These are phyloP conservation scores for Sinelater perroti DNA, from an alignment of 2,888 invertebrate genomes.

Conservation along the genomic window DNA sequence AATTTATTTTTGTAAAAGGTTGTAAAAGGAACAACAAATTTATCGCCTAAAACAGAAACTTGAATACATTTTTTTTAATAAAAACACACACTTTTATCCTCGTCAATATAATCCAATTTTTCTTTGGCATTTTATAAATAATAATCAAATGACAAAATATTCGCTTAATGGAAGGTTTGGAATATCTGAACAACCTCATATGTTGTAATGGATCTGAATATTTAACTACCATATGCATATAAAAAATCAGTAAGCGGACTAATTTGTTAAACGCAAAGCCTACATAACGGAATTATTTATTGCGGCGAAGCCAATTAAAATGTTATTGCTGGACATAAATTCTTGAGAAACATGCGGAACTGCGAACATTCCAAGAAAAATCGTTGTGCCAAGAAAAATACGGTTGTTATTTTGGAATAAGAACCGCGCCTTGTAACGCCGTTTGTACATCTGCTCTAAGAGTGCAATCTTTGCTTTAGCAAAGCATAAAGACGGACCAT, in stretches of 20 bases:
- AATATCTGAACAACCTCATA: constrained; percentile 9
- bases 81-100: too few species aligned
- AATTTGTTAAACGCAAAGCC: constrained; percentile 17
- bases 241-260: constrained; percentile 9
- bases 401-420: constrained; percentile 4
- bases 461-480: too few species aligned
- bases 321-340: constrained; percentile 10
- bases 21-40: too few species aligned
- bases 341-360: constrained; percentile 7
- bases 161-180: constrained; percentile 10
- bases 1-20: too few species aligned
- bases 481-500: too few species aligned
- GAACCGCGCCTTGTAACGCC: too few species aligned
- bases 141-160: constrained; percentile 12
- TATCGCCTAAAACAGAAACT: too few species aligned
- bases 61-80: too few species aligned
- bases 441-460: too few species aligned
- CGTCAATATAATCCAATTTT: too few species aligned
- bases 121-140: constrained; percentile 9
- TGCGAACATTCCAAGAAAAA: not conserved
- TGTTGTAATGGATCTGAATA: constrained; percentile 1
- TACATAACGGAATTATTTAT: constrained; percentile 4
- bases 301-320: constrained; percentile 11
- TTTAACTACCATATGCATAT: too few species aligned
- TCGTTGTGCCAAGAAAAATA: constrained; percentile 6